Evolutionary conservation across 1,140 invertebrate species (phyloP).

Genomic region (Drosophila fuyamai): DNA sequence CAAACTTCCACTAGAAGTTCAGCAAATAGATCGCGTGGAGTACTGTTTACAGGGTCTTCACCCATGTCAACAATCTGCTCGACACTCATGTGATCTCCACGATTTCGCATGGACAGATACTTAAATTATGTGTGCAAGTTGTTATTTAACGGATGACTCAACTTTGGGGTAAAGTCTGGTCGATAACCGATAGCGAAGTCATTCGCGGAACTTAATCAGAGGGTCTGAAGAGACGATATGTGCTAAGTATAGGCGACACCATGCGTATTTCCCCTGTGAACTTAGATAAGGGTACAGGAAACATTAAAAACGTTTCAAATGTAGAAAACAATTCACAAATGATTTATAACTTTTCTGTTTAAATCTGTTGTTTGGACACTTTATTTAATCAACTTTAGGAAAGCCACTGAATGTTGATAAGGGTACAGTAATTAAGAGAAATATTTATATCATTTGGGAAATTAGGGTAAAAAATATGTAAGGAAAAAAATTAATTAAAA

Average conservation of each 20-base stretch:
- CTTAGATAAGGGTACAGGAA: slow-evolving; percentile 25
- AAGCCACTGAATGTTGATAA: not conserved
- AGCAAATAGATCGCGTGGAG: slow-evolving; percentile 8
- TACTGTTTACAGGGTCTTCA: slow-evolving; percentile 34
- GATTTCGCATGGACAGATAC: slow-evolving; percentile 22
- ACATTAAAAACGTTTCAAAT: not conserved
- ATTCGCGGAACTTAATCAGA: slow-evolving; percentile 26
- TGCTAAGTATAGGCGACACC: slow-evolving; percentile 18
- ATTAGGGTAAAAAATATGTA: too few relatives aligned
- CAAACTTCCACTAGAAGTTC: slow-evolving; percentile 28
- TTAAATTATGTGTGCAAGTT: not conserved
- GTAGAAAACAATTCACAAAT: not conserved
- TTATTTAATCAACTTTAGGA: not conserved
- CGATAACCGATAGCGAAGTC: slow-evolving; percentile 15
- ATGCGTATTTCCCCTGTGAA: slow-evolving; percentile 20
- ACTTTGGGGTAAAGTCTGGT: slow-evolving; percentile 10
- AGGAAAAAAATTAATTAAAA: not conserved
- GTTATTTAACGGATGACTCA: slow-evolving; percentile 41
- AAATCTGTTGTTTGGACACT: not conserved
- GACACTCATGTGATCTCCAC: slow-evolving; percentile 42
- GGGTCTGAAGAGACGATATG: slow-evolving; percentile 1
- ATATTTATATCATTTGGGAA: too few relatives aligned
- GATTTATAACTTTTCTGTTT: not conserved
- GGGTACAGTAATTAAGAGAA: not conserved
- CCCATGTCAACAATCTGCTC: slow-evolving; percentile 31